Evolutionary conservation across 2,113 vertebrate genomes (phyloP).

Genomic region (Oxyruncus cristatus): DNA sequence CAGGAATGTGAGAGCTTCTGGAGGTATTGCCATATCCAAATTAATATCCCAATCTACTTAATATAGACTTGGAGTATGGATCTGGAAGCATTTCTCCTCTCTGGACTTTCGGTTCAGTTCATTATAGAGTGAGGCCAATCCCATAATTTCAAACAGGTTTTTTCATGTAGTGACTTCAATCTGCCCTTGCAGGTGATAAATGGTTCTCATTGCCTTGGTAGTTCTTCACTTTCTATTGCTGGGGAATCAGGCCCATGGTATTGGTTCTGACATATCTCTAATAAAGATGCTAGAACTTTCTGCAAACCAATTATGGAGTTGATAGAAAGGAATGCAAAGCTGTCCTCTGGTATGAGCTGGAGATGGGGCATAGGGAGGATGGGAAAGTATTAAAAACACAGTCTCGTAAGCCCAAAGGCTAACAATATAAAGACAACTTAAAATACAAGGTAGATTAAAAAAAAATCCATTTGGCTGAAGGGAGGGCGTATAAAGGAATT

Average conservation of each 20-base stretch:
- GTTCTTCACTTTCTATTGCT: conserved; percentile 17
- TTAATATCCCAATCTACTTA: neutral
- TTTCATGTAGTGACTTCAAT: neutral
- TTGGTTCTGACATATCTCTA: conserved; percentile 30
- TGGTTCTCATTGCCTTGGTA: neutral
- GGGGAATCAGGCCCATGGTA: neutral
- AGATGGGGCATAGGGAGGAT: conserved; percentile 5
- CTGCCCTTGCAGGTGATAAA: neutral
- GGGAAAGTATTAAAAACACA: conserved; percentile 61
- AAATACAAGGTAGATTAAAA: conserved; percentile 74
- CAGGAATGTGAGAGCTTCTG: neutral
- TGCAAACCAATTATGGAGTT: conserved; percentile 43
- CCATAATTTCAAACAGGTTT: neutral
- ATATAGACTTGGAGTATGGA: neutral
- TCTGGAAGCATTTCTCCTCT: neutral
- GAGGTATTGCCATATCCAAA: neutral
- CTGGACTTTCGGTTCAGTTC: neutral
- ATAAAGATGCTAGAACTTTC: conserved; percentile 48
- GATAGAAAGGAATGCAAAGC: conserved; percentile 46
- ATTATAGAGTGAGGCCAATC: neutral
- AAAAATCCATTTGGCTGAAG: conserved; percentile 72
- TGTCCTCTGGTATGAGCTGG: neutral
- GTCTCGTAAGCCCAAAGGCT: conserved; percentile 66
- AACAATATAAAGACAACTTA: conserved; percentile 73
- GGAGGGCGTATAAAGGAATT: conserved; percentile 63